These are phyloP conservation scores for Castor canadensis DNA, from an alignment of 2,113 vertebrate genomes.

Conservation along the genomic window DNA sequence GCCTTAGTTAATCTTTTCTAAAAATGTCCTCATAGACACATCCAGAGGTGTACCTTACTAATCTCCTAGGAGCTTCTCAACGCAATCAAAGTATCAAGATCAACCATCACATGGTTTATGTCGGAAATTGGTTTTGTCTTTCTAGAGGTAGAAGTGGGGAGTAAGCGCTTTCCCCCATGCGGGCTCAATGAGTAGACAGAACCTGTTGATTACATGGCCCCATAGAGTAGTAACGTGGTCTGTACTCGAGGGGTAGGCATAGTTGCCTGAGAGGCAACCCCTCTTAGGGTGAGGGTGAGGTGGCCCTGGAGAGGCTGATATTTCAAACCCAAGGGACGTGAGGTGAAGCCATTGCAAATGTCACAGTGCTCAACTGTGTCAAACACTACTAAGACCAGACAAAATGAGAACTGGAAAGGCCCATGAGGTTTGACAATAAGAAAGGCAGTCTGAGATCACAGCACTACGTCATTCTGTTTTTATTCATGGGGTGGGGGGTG, in stretches of 20 bases:
- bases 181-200: background rate
- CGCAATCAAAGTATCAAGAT: background rate
- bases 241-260: background rate
- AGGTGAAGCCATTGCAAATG: background rate
- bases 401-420: background rate
- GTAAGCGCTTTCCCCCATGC: background rate
- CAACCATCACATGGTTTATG: background rate
- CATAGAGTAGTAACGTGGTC: background rate
- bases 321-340: background rate
- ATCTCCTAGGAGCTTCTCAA: background rate
- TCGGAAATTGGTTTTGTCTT: background rate
- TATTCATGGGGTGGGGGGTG: background rate
- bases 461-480: background rate
- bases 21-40: no score
- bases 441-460: background rate
- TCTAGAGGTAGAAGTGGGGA: background rate
- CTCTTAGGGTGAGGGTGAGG: background rate
- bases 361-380: background rate
- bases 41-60: background rate
- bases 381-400: background rate
- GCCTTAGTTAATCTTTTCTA: background rate
- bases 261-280: no score
- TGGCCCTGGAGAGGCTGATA: background rate
- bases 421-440: background rate
- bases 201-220: background rate